Conservation (phyloP, 2,797 vertebrate species). For the Lithobates sylvaticus region DNA sequence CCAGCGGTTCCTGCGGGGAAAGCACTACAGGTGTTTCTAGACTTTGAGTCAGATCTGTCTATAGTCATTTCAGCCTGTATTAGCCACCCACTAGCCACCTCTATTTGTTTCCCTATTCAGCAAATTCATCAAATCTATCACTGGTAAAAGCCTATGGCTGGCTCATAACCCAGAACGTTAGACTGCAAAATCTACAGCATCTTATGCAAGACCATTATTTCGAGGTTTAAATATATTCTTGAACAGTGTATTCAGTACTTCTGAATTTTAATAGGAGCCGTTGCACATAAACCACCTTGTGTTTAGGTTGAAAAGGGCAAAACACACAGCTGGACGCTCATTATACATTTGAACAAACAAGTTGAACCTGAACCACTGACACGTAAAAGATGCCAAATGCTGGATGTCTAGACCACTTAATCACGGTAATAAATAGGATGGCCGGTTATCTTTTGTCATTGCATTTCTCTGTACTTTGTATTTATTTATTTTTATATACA, state of each 20-base stretch:
- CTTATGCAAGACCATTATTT: background rate
- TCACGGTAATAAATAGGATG: background rate
- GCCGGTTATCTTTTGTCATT: background rate
- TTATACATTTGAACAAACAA: background rate
- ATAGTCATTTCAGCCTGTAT: no score
- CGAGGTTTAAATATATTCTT: background rate
- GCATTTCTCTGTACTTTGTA: conserved; percentile 6
- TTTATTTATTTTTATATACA: background rate
- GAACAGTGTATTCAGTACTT: background rate
- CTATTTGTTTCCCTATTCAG: no score
- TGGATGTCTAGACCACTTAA: background rate
- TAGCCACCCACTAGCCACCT: no score
- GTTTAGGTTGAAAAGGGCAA: conserved; percentile 57
- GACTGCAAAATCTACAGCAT: background rate
- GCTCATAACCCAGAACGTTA: no score
- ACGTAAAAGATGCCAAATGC: background rate
- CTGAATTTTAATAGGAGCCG: background rate
- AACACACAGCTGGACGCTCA: conserved; percentile 55
- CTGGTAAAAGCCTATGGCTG: no score
- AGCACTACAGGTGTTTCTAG: no score
- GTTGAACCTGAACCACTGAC: background rate
- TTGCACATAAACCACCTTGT: background rate
- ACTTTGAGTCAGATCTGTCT: no score
- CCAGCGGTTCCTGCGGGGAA: no score
- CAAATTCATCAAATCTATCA: no score